Evolutionary conservation across 1,140 invertebrate species (phyloP), one percentile per base, ranked within the genome.

Genomic region (Atta cephalotes): DNA sequence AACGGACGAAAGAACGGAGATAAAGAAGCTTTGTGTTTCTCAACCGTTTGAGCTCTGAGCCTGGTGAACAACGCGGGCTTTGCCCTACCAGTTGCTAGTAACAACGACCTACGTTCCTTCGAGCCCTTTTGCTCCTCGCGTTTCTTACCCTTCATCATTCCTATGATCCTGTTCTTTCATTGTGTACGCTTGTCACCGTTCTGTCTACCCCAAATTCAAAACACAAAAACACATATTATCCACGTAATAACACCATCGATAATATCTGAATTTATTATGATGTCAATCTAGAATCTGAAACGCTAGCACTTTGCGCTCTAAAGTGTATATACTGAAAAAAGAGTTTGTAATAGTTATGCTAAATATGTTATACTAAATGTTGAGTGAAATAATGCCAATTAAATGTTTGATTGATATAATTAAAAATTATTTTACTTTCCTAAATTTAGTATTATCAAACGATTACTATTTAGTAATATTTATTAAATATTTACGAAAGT

Each of bases 1-100:
- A 88, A 79, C 85, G 89, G 85, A 79, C 35, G 66, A 74, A 80
- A 86, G 72, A 71, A 35, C 78, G 56, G 70, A 91, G 88, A 92
- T 91, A 91, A 91, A 92, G 89, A 90, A 91, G 82, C 91, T 91
- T 88, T 92, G 81, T 92, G 87, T 91, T 90, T 90, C 89, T 85
- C 86, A 91, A 90, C 88, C 87, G 88, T 90, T 91, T 87, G 87
- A 91, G 82, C 78, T 90, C 85, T 39, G 70, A 63, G 71, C 25
- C 77, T 62, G 63, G 65, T 62, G 88, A 87, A 65, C 79, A 85
- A 82, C 89, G 60, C 89, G 62, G 71, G 84, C 88, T 78, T 87
- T 78, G 58, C 70, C 58, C 88, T 89, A 51, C 21, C 60, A 65
- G 25, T n/a, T n/a, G 18, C 80, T 49, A 80, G 86, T 86, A 90